Percentiles rank a stretch among this genome's conserved stretches.
Conservation (phyloP, 2,888 invertebrate species). For the Prosapia bicincta region DNA sequence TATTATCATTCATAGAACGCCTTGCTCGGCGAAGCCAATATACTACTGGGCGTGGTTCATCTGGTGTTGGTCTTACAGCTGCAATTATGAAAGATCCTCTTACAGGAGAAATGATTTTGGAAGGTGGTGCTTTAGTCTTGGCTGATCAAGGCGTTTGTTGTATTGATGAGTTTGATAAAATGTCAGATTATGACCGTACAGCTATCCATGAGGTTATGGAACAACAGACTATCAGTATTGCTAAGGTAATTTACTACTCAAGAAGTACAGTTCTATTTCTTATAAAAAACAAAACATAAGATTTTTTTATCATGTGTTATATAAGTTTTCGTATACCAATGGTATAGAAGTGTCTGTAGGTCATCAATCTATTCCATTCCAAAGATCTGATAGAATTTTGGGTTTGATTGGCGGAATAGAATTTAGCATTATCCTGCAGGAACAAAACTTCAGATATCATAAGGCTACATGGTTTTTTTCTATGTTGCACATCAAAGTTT, state of each 20-base stretch:
- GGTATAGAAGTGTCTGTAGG: too few species aligned
- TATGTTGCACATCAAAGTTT: too few species aligned
- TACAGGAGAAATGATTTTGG: slow-evolving; percentile 96
- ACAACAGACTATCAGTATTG: slow-evolving; percentile 99
- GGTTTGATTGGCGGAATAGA: too few species aligned
- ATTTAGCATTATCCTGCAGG: too few species aligned
- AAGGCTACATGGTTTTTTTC: too few species aligned
- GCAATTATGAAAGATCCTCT: slow-evolving; percentile 86
- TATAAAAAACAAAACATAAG: too few species aligned
- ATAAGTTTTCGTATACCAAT: too few species aligned
- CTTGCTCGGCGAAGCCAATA: slow-evolving; percentile 78
- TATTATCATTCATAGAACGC: slow-evolving; percentile 91
- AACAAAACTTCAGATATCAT: too few species aligned
- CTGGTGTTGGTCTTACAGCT: slow-evolving; percentile 98
- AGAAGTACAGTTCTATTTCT: too few species aligned
- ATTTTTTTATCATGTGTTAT: too few species aligned
- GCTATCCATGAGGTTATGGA: slow-evolving; percentile 99
- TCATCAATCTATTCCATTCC: too few species aligned
- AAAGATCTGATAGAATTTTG: too few species aligned
- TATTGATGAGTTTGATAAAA: slow-evolving; percentile 99
- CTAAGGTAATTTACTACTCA: slow-evolving; percentile 69
- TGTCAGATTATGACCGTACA: slow-evolving; percentile 93
- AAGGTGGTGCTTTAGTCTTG: slow-evolving; percentile 94
- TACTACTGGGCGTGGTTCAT: slow-evolving; percentile 71
- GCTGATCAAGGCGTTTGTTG: slow-evolving; percentile 98